Conservation (phyloP, 2,113 vertebrate species). For the Poicephalus gulielmi region DNA sequence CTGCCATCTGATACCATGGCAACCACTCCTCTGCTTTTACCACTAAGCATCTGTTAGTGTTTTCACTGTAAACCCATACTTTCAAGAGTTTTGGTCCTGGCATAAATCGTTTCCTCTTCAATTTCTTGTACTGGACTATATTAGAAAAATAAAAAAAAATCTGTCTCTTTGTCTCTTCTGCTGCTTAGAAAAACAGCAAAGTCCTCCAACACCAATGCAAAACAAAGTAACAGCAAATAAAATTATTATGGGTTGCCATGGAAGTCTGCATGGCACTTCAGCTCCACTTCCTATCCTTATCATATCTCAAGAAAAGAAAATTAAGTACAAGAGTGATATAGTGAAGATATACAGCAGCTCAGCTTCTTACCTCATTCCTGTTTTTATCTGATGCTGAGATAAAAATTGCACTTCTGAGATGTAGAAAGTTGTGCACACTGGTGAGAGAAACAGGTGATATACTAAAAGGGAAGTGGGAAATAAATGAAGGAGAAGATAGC, state of each 20-base stretch:
- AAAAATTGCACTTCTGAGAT: background rate
- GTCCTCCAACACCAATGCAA: background rate
- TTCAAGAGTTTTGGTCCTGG: conserved; percentile 23
- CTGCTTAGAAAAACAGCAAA: background rate
- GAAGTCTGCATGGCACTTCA: background rate
- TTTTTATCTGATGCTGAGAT: background rate
- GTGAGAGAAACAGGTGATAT: accelerated
- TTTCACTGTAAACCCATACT: conserved; percentile 29
- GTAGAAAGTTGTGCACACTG: background rate
- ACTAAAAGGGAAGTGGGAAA: background rate
- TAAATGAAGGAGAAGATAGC: background rate
- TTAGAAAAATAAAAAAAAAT: background rate
- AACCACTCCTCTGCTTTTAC: conserved; percentile 45
- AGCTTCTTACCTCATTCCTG: background rate
- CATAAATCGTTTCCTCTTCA: background rate
- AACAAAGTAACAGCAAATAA: background rate
- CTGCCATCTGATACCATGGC: conserved; percentile 30
- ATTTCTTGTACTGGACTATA: background rate
- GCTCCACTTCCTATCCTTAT: background rate
- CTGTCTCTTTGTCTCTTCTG: background rate
- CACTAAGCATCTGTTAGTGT: conserved; percentile 44
- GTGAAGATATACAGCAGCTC: background rate
- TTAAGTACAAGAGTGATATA: background rate
- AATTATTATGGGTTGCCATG: background rate
- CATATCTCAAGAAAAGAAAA: background rate